These are phyloP conservation scores for Xiphydria camelus DNA, from an alignment of 2,888 invertebrate genomes.

Conservation along the genomic window DNA sequence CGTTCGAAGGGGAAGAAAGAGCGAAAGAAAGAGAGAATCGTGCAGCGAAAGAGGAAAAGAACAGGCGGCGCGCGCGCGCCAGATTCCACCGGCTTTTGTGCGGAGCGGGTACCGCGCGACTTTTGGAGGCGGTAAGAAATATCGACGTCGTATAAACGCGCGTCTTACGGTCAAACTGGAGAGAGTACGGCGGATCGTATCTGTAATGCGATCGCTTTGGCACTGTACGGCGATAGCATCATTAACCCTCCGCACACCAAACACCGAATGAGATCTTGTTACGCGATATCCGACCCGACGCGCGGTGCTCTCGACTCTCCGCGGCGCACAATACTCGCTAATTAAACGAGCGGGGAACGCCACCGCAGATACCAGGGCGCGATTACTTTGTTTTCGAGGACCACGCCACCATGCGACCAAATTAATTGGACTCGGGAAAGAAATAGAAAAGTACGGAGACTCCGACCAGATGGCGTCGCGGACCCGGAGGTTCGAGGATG, in stretches of 20 bases:
- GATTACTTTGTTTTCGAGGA: slow-evolving; percentile 56
- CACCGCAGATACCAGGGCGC: slow-evolving; percentile 48
- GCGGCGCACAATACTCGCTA: slow-evolving; percentile 54
- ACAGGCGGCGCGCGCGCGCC: background rate
- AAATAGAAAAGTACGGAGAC: too few relatives aligned
- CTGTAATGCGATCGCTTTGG: slow-evolving; percentile 57
- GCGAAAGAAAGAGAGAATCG: slow-evolving; percentile 16
- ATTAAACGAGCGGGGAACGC: slow-evolving; percentile 53
- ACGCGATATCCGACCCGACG: slow-evolving; percentile 50
- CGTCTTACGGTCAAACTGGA: slow-evolving; percentile 18
- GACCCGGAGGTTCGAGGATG: too few relatives aligned
- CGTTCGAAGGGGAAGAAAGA: background rate
- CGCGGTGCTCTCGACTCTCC: slow-evolving; percentile 14
- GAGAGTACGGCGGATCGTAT: slow-evolving; percentile 35
- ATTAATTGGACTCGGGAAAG: slow-evolving; percentile 48
- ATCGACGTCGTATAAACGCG: slow-evolving; percentile 36
- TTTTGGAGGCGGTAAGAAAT: slow-evolving; percentile 38
- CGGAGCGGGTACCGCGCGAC: slow-evolving; percentile 17
- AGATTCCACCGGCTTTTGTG: slow-evolving; percentile 7
- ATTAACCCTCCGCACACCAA: slow-evolving; percentile 49
- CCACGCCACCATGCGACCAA: slow-evolving; percentile 42
- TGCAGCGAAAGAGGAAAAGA: slow-evolving; percentile 16
- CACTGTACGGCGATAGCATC: slow-evolving; percentile 58
- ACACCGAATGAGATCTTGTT: slow-evolving; percentile 57
- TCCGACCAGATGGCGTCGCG: too few relatives aligned